Evolutionary conservation across 2,888 invertebrate species (phyloP), one percentile per base, ranked within the genome.

Genomic region (Isotomurus palustris): DNA sequence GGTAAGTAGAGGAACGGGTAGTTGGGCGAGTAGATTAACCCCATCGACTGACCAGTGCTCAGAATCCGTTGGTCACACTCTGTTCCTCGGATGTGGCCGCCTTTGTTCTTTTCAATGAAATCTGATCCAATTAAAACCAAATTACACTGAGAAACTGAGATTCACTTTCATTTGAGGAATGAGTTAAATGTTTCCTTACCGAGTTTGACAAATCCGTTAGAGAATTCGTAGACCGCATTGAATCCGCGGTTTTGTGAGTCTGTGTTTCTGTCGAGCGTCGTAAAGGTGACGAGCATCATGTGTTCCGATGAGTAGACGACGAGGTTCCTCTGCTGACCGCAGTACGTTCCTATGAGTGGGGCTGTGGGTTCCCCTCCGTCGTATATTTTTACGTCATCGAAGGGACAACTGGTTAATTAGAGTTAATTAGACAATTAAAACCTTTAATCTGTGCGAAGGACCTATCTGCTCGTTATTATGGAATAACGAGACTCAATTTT

Each of bases 51-150:
- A 78, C 91, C 91, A 77, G 86, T 87, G 78, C 93, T 94, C 72
- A 93, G 83, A 74, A 96, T 93, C 78, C 93, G 90, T 79, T 95
- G 94, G 81, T 99, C 97, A 81, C 99, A 99, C 80, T 99, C 97
- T 71, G 93, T 92, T 75, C 95, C 95, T 75, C 90, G 84, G 76
- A 95, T 92, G 79, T 95, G 94, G 81, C 90, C 88, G 70, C 92
- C 92, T 76, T 90, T 89, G 79, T 90, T 88, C 81, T 87, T 87
- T 78, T 86, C 88, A 81, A 90, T 90, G 81, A 91, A 90, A 84
- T 88, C 90, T 91, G 22, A 6, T 32, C 8, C 8, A 14, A 32
- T 10, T 14, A 32, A 32, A 32, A 32, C 14, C 32, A 32, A 32
- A 32, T 10, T 32, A 32, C 32, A 32, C 14, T 32, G 8, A 32